Percentiles rank a stretch among this genome's conserved stretches.
Evolutionary conservation across 2,797 vertebrate species (phyloP).

Genomic region (Coregonus ussuriensis): DNA sequence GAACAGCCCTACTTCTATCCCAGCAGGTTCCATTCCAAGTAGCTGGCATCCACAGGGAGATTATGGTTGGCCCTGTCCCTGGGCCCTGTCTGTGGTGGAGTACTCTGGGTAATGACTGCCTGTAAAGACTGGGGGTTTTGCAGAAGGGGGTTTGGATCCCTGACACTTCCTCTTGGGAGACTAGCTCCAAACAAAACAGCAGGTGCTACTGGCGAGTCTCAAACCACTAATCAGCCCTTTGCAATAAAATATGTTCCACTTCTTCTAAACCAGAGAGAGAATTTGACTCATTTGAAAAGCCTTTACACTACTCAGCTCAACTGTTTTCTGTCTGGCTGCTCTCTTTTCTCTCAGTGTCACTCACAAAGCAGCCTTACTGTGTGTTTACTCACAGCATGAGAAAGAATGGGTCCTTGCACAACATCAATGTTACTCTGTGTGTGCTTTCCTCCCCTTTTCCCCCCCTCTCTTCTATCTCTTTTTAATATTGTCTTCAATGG

Average conservation of each 20-base stretch:
- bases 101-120: slow-evolving; percentile 10
- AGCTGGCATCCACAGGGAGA: not conserved
- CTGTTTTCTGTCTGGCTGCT: not conserved
- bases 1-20: not conserved
- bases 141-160: not conserved
- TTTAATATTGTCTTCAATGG: not conserved
- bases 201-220: slow-evolving; percentile 39
- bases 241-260: slow-evolving; percentile 40
- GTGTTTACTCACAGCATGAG: not conserved
- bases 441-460: not conserved
- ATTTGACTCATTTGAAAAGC: slow-evolving; percentile 9
- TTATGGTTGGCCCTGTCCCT: slow-evolving; percentile 8
- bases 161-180: slow-evolving; percentile 36
- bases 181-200: slow-evolving; percentile 36
- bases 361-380: not conserved
- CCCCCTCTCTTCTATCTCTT: not conserved
- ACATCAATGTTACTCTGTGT: not conserved
- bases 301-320: not conserved
- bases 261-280: slow-evolving; percentile 20
- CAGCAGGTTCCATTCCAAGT: not conserved
- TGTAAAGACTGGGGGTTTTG: not conserved
- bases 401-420: not conserved
- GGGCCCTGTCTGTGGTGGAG: slow-evolving; percentile 8
- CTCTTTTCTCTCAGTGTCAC: not conserved
- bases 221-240: slow-evolving; percentile 51